Base-by-base conservation (phyloP, 1,140 invertebrate species). In the Phocides pigmalion region DNA sequence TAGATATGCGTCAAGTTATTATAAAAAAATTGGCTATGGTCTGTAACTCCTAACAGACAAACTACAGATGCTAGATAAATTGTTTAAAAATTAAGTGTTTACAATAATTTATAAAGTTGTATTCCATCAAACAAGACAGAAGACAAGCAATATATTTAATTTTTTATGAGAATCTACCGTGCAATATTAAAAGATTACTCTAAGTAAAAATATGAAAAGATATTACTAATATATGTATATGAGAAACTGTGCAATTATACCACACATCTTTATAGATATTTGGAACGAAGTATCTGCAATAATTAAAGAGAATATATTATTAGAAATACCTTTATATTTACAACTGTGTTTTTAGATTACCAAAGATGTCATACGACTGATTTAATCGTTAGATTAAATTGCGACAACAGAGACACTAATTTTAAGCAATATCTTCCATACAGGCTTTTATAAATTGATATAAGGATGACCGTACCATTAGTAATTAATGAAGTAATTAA, bases 131-230 rank as follows among this genome's bases (percentile, higher is more conserved):
- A 62, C 66, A 63, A 64, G 54, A 58, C 63, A 65, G 58, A 64
- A 56, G 20, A 62, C 59, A 54, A 71, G 67, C 71, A 80, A 80
- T 80, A 77, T 72, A 61, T 76, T 70, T 74, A 72, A 70, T 72
- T 75, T 75, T 77, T 77, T 77, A 76, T 77, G 74, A 73, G 73
- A 69, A 79, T 79, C 77, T 73, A 81, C 87, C 83, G 87, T 89
- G 87, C 87, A 89, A 89, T 89, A 89, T 84, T 74, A 84, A 86
- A 86, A 79, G 79, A 86, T 90, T 90, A 88, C 87, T 90, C 59
- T 84, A 88, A 90, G 87, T 88, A 84, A 89, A 87, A 79, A 59
- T 74, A 81, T 81, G 70, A 71, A 73, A 81, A 68, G 71, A 63
- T 62, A 63, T 69, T 72, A 72, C 47, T 58, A 66, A 70, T 74